Conservation (phyloP, 1,140 invertebrate species). For the Drosophila repletoides region DNA sequence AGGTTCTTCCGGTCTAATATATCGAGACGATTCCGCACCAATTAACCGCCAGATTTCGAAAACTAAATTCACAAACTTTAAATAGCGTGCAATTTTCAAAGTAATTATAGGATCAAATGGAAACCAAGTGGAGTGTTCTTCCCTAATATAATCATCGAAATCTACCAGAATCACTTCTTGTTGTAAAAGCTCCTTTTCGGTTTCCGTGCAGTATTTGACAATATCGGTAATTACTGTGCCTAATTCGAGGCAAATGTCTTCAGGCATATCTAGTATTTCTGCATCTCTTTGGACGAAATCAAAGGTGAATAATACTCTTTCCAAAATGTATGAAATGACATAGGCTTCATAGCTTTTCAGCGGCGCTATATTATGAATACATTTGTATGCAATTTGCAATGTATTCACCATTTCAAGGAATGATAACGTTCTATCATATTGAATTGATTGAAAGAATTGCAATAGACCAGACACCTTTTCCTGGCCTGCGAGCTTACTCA, state of each 20-base stretch:
- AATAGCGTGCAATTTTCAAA: not conserved
- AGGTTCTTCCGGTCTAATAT: constrained; percentile 2
- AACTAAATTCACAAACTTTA: not conserved
- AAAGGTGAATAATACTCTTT: not conserved
- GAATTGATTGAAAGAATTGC: not conserved
- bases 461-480: not conserved
- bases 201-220: not conserved
- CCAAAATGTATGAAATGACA: not conserved
- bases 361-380: not conserved
- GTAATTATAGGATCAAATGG: not conserved
- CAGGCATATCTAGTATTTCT: constrained; percentile 15
- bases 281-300: constrained; percentile 3
- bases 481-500: not conserved
- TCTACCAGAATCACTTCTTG: not conserved
- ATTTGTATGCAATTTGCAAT: not conserved
- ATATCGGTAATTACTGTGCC: constrained; percentile 7
- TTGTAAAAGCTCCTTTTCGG: not conserved
- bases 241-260: not conserved
- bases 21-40: not conserved
- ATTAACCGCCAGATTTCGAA: not conserved
- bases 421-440: not conserved
- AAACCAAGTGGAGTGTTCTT: not conserved
- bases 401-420: constrained; percentile 12
- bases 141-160: not conserved
- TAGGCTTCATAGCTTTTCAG: not conserved